These are phyloP conservation scores for Lepidocyrtoides sp. DNA, from an alignment of 2,888 invertebrate genomes.

Conservation along the genomic window DNA sequence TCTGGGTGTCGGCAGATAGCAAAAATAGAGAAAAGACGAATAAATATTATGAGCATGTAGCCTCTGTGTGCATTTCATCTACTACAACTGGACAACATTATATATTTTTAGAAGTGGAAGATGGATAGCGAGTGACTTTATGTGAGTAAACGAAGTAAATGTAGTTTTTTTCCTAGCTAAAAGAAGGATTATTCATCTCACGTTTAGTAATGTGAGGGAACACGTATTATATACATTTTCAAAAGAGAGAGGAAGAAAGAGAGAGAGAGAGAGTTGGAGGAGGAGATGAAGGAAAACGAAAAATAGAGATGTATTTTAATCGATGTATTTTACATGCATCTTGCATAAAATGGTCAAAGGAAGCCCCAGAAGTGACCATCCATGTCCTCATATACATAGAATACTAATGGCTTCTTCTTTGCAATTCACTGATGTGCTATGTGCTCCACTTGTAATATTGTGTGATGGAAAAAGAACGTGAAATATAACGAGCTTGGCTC, in stretches of 20 bases:
- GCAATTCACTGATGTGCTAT: background rate
- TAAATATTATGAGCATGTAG: background rate
- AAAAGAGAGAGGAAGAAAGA: background rate
- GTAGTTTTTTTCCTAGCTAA: conserved; percentile 33
- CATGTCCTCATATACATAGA: conserved; percentile 82
- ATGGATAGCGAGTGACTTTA: conserved; percentile 73
- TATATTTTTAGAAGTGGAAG: conserved; percentile 66
- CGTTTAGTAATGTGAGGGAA: conserved; percentile 83
- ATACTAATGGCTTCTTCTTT: conserved; percentile 84
- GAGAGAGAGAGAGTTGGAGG: conserved; percentile 1
- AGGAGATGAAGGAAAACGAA: conserved; percentile 17
- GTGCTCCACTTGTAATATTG: background rate
- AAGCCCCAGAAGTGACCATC: conserved; percentile 85
- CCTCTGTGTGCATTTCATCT: conserved; percentile 22
- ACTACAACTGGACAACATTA: conserved; percentile 41
- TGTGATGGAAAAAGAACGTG: background rate
- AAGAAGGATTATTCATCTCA: conserved; percentile 83
- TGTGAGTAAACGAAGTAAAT: conserved; percentile 54
- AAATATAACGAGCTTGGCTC: conserved; percentile 29
- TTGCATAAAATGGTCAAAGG: conserved; percentile 85
- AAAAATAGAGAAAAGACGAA: conserved; percentile 34
- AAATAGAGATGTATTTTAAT: conserved; percentile 85
- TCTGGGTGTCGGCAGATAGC: conserved; percentile 17
- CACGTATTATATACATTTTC: conserved; percentile 82
- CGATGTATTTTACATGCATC: conserved; percentile 86